Base-by-base conservation (phyloP, 2,888 invertebrate genomes). In the Alloplasta piceator region DNA sequence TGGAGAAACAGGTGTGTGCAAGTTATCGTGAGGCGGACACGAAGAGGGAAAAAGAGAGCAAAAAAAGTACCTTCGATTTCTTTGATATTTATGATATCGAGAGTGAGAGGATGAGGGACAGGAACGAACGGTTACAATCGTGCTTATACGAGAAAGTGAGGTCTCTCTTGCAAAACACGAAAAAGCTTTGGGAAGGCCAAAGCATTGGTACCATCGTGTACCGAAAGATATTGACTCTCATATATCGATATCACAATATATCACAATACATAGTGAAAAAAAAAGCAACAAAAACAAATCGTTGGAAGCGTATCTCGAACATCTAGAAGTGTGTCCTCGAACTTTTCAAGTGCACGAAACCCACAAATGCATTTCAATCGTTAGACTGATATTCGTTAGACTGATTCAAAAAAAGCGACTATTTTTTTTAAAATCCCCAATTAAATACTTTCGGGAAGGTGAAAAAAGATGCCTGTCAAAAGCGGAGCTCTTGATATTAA, bases 51-150 rank as follows among this genome's bases (percentile, higher is more conserved):
- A 52, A 7, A 36, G 48, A 48, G 36, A 38, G 61, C 58, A 61
- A 55, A 61, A 66, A 78, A 55, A 76, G 58, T 36, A 70, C 77
- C 78, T 86, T 86, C 84, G 85, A 88, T 86, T 84, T 71, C 67
- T 66, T 76, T 61, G 56, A 58, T 76, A 87, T 89, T 88, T 85
- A 87, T 83, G 84, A 85, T 83, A 86, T 85, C 74, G 85, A 82
- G 79, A 84, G 78, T 61, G 67, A 83, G 82, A 61, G 52, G 61
- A 82, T 67, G 82, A 63, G 79, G 82, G 50, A 73, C 70, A 61
- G 74, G 76, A 70, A 80, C 81, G 81, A 83, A 75, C 36, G 63
- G 73, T 73, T 81, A 78, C 77, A 1, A 26, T 26, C 70, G 52
- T 26, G 48, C 12, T 36, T 9, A n/a, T n/a, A 16, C 10, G 71